Base-by-base conservation (phyloP, 1,140 invertebrate species). In the Caerostris darwini region DNA sequence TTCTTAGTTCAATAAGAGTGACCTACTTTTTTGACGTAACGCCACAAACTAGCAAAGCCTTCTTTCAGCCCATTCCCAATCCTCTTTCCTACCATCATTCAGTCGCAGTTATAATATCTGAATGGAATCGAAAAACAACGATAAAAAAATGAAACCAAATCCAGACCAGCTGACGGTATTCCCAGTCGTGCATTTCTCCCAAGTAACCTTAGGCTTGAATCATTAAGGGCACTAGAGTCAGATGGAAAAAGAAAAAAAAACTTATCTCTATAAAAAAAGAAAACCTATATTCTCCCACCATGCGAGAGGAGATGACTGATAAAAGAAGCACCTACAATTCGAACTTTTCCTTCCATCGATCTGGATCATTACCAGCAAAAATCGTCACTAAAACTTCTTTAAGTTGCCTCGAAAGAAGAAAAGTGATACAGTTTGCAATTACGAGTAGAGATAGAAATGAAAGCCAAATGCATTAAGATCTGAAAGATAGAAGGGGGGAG, bases 141-240 rank as follows among this genome's bases (percentile, higher is more conserved):
- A 12, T 10, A 50, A 77, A 71, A 77, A 77, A 53, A 34, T 50
- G 34, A 34, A 77, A 50, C n/a, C 19, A 77, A 77, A 77, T 77
- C 69, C 69, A 77, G 69, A 34, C 69, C 69, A 77, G 69, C 69
- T 77, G 69, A 77, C 69, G 69, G 8, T 77, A 77, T 77, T 77
- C 69, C 69, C 69, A 77, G 19, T 50, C 69, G 19, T 77, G 69
- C 69, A 34, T 77, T 77, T 50, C 34, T 77, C 69, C 10, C 69
- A 77, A 77, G 69, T 77, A 77, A 77, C 69, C 69, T 77, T 77
- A 77, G 69, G 69, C 69, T 77, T 77, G 69, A 77, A 77, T 77
- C 69, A 77, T 77, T 77, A 77, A 77, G 69, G 69, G 50, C 69
- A 77, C 69, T 50, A 77, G 69, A 77, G 69, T 77, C 34, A 4